A percentile compares a stretch with the other conserved stretches of the same genome.
Evolutionary conservation across 2,888 invertebrate genomes (phyloP).

Genomic region (Amphipoea oculea): DNA sequence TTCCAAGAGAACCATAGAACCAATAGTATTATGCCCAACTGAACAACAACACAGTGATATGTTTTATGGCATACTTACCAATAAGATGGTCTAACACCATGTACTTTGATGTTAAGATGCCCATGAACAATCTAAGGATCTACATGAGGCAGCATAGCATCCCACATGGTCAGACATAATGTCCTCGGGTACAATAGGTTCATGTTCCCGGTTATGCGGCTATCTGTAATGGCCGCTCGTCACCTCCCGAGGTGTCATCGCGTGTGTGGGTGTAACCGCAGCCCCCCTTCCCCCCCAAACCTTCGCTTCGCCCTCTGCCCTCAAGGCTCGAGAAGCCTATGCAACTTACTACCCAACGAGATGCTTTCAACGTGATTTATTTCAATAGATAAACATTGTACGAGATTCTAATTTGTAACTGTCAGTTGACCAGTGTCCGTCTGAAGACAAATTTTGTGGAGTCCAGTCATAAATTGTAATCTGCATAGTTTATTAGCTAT

Average conservation of each 20-base stretch:
- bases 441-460: slow-evolving; percentile 24
- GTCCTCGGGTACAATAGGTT: slow-evolving; percentile 49
- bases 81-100: slow-evolving; percentile 19
- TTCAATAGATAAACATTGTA: slow-evolving; percentile 39
- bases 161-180: slow-evolving; percentile 50
- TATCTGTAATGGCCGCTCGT: slow-evolving; percentile 61
- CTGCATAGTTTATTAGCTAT: slow-evolving; percentile 1
- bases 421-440: neutral
- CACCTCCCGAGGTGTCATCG: slow-evolving; percentile 69
- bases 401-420: slow-evolving; percentile 31
- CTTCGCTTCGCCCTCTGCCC: slow-evolving; percentile 59
- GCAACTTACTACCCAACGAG: slow-evolving; percentile 42
- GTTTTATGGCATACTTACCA: slow-evolving; percentile 1
- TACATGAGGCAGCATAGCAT: slow-evolving; percentile 15
- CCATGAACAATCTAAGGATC: slow-evolving; percentile 28
- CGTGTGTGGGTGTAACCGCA: slow-evolving; percentile 76
- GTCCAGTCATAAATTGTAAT: slow-evolving; percentile 5
- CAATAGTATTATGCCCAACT: neutral
- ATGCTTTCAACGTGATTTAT: slow-evolving; percentile 45
- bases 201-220: slow-evolving; percentile 55
- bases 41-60: slow-evolving; percentile 7
- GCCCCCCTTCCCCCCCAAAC: slow-evolving; percentile 56
- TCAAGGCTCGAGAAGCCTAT: slow-evolving; percentile 52
- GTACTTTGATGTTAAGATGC: slow-evolving; percentile 21
- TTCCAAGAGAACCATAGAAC: neutral